Evolutionary conservation across 2,888 invertebrate genomes (phyloP), one percentile per base, ranked within the genome.

Genomic region (Perizoma affinitatum): DNA sequence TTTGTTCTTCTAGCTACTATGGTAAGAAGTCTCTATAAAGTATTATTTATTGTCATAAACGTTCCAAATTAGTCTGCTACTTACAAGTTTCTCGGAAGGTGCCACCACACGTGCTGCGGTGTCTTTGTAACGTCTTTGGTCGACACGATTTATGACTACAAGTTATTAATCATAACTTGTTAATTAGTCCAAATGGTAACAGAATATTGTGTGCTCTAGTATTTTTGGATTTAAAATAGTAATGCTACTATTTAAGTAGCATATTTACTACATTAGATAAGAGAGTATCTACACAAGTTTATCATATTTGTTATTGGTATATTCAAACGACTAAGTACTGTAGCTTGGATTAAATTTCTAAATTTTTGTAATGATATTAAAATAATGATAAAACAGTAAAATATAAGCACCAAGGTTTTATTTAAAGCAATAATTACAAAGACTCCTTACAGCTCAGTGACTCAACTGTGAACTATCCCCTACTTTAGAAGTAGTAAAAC

Each of bases 101-200:
- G 81, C 76, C 71, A 66, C 67, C 68, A 75, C 77, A 79, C 72
- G 74, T 80, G 79, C 66, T 69, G 72, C 76, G 77, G 77, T 83
- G 81, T 74, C 79, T 82, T 81, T 80, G 75, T 72, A 72, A 72
- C 74, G 71, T 61, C 63, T 58, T 41, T 66, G 71, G 72, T 76
- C 73, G 70, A 73, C 73, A 79, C 75, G 77, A 88, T 89, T 89
- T 88, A 89, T 82, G 82, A 74, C 64, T 68, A 64, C 69, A 76
- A 22, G 22, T 22, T 84, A 87, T 87, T 86, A 82, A 87, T 89
- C 86, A 83, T 83, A 80, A 71, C 75, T 75, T 66, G 73, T 77
- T 81, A 79, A 83, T 83, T 78, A 83, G 79, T 66, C 66, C 70
- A 69, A 66, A 22, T 66, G 63, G 68, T 66, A 67, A 61, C 55